These are phyloP conservation scores for Alitta virens DNA, from an alignment of 2,888 invertebrate genomes.

Conservation along the genomic window DNA sequence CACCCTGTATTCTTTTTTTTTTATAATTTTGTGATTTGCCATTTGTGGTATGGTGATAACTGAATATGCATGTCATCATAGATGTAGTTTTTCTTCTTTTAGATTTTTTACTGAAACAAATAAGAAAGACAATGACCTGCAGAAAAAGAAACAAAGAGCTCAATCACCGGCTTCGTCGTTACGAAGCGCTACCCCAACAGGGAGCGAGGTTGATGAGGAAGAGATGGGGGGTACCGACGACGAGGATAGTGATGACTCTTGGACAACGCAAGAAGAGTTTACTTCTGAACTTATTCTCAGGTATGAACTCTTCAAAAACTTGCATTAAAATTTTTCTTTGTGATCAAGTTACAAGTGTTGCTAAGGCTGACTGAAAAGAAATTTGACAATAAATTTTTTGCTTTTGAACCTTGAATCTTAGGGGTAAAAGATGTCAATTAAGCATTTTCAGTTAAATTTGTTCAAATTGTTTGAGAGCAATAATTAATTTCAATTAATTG, in stretches of 20 bases:
- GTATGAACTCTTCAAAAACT: conserved; percentile 52
- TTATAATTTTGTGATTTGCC: conserved; percentile 6
- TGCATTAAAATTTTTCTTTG: neutral
- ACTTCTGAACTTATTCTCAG: conserved; percentile 77
- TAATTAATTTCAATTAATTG: no score
- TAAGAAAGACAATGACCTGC: conserved; percentile 55
- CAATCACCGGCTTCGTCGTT: conserved; percentile 42
- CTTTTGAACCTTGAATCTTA: no score
- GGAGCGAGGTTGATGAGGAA: conserved; percentile 53
- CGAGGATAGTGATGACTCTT: conserved; percentile 74
- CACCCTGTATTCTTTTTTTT: no score
- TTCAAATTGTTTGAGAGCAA: no score
- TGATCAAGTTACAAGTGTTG: no score
- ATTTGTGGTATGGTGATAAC: neutral
- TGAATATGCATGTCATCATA: no score
- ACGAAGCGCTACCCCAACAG: conserved; percentile 50
- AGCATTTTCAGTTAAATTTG: no score
- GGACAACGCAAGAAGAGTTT: conserved; percentile 66
- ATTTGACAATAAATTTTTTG: no score
- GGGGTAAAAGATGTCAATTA: no score
- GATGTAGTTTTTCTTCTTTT: no score
- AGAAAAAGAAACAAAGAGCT: conserved; percentile 34
- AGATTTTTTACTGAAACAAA: conserved; percentile 71
- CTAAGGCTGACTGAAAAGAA: no score
- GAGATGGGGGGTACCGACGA: conserved; percentile 64